Evolutionary conservation across 2,797 vertebrate species (phyloP), one percentile per base, ranked within the genome.

Genomic region (Benthosema pterotum): DNA sequence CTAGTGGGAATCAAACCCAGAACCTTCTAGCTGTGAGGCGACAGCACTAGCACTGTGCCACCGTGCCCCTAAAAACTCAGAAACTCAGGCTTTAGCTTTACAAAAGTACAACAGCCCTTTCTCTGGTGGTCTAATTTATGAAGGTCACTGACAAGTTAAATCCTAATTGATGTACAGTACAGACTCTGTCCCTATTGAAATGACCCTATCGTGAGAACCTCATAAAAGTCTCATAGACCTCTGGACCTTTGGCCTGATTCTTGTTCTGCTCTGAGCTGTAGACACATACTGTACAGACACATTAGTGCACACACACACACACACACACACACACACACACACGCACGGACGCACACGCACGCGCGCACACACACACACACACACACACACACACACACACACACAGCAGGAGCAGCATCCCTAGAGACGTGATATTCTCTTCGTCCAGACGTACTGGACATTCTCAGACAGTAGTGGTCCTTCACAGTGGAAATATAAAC

Each of bases 191-290:
- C 55, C 16, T 17, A 2, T 5, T 22, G 32, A 19, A 9, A 8
- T 12, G n/a, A 13, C 65, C 67, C 62, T 77, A 67, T 72, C 83
- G 83, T 90, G 89, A 89, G 88, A 90, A 89, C 82, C 68, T 69
- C 73, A 57, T 87, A 78, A 76, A 71, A 75, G 66, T 68, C 78
- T 63, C 60, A 69, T 69, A 72, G 84, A 78, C 79, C 75, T 62
- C 82, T 43, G 68, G 75, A 80, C 81, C 84, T 83, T 80, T 76
- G 84, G 84, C 83, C 82, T 79, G 62, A 67, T 77, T 85, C 72
- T 82, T 87, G 57, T 77, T 75, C 72, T 82, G 73, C 67, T 81
- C 69, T 78, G 64, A 78, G 68, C 79, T 65, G 48, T 52, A 57
- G 11, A 62, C 46, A 49, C 22, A 19, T 28, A 25, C 46, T 38